A percentile compares a stretch with the other conserved stretches of the same genome.
Evolutionary conservation across 2,888 invertebrate genomes (phyloP).

Genomic region (Saturnia pavonia): DNA sequence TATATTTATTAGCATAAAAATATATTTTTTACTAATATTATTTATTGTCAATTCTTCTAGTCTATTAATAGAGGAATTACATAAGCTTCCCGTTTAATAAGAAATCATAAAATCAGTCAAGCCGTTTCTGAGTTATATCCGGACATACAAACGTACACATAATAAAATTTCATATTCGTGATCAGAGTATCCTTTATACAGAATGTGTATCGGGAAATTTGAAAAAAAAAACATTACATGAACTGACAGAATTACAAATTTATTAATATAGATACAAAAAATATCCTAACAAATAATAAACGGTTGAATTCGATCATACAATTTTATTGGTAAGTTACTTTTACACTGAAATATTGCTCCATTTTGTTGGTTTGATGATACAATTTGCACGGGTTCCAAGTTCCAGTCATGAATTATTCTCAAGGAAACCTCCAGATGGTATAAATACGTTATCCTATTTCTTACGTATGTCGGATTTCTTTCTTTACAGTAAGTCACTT

Average conservation of each 20-base stretch:
- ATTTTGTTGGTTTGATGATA: background rate
- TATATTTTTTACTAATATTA: too few relatives aligned
- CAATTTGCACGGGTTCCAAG: background rate
- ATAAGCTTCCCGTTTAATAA: too few relatives aligned
- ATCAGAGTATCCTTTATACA: too few relatives aligned
- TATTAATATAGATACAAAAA: background rate
- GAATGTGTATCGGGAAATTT: too few relatives aligned
- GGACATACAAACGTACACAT: too few relatives aligned
- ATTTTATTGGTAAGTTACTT: background rate
- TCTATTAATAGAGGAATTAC: too few relatives aligned
- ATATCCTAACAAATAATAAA: background rate
- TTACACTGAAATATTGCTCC: background rate
- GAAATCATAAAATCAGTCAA: too few relatives aligned
- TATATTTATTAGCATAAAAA: too few relatives aligned
- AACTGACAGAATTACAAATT: background rate
- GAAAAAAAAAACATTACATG: too few relatives aligned
- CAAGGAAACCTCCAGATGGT: background rate
- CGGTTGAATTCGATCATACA: background rate
- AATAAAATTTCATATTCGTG: too few relatives aligned
- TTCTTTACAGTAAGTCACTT: background rate
- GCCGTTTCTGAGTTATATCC: too few relatives aligned
- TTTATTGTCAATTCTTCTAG: too few relatives aligned
- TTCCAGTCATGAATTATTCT: conserved; percentile 7
- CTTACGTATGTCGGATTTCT: background rate
- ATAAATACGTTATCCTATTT: background rate